Percentiles rank a stretch among this genome's conserved stretches.
These are phyloP conservation scores for Dicerorhinus sumatrensis DNA, from an alignment of 2,113 vertebrate species.

Conservation along the genomic window DNA sequence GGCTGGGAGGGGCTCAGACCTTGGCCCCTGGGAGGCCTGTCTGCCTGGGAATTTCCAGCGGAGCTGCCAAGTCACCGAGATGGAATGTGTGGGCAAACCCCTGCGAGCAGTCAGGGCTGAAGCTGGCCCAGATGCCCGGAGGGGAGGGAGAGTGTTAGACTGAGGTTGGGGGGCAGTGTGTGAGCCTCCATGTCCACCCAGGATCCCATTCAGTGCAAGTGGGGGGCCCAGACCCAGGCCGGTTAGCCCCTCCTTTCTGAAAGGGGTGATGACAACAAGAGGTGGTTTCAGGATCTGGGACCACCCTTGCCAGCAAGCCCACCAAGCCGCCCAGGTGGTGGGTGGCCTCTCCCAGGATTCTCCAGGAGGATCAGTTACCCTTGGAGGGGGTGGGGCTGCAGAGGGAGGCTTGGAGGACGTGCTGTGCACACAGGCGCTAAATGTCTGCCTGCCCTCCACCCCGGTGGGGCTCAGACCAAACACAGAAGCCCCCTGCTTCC, in stretches of 20 bases:
- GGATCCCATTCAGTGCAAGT: not conserved
- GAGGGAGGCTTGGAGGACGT: not conserved
- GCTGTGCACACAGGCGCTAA: too few relatives aligned
- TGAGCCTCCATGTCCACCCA: accelerated
- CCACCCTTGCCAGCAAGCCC: not conserved
- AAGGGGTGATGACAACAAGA: not conserved
- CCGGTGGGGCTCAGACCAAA: not conserved
- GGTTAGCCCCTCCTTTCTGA: not conserved
- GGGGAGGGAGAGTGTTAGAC: not conserved
- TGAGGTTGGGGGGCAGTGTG: not conserved
- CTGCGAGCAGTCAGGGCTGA: not conserved
- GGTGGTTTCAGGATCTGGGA: not conserved
- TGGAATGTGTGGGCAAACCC: slow-evolving; percentile 48
- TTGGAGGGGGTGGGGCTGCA: not conserved
- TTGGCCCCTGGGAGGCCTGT: not conserved
- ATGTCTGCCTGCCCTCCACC: not conserved
- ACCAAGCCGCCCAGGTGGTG: not conserved
- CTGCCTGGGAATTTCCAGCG: slow-evolving; percentile 32
- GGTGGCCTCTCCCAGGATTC: not conserved
- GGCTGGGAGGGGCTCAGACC: not conserved
- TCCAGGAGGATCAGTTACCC: not conserved
- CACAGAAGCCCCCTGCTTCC: not conserved
- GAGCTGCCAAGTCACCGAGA: not conserved
- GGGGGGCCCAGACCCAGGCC: not conserved
- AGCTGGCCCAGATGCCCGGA: not conserved